A percentile compares a stretch with the other conserved stretches of the same genome.
phyloP scores from a whole-genome alignment of 1,140 invertebrate species.

The Mizuhopecten yessoensis region DNA sequence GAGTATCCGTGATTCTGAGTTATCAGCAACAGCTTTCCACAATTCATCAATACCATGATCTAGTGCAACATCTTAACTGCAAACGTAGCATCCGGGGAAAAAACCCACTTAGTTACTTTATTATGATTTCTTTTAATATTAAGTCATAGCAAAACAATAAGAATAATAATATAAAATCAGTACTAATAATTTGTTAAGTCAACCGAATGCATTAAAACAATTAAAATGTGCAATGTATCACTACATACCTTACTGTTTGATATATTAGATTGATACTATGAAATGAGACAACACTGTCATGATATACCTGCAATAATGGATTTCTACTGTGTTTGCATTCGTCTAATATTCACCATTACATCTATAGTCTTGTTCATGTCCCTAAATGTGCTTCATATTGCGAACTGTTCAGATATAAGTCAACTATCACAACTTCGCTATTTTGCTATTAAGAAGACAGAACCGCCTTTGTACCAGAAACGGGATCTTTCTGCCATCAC shows the following conservation, averaged over 20 bases:
- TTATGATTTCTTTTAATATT: not conserved
- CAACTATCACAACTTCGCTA: not conserved
- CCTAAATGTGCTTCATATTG: not conserved
- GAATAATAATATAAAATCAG: too few species aligned
- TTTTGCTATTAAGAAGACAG: slow-evolving; percentile 6
- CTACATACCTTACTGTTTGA: not conserved
- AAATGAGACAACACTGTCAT: not conserved
- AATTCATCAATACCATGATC: not conserved
- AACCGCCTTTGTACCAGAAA: slow-evolving; percentile 6
- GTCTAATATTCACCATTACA: not conserved
- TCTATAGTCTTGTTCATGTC: not conserved
- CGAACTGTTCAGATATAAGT: not conserved
- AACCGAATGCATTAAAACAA: not conserved
- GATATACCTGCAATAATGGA: not conserved
- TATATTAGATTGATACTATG: not conserved
- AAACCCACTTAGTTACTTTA: not conserved
- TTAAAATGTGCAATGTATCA: not conserved
- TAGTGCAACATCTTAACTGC: not conserved
- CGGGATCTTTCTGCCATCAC: not conserved
- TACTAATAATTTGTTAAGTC: not conserved
- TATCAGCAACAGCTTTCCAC: not conserved
- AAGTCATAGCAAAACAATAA: not conserved
- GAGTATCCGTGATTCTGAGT: not conserved
- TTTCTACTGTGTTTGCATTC: not conserved
- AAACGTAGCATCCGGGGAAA: not conserved